These are phyloP conservation scores for Drosophila sulfurigaster DNA, from an alignment of 1,140 invertebrate genomes.

Conservation along the genomic window DNA sequence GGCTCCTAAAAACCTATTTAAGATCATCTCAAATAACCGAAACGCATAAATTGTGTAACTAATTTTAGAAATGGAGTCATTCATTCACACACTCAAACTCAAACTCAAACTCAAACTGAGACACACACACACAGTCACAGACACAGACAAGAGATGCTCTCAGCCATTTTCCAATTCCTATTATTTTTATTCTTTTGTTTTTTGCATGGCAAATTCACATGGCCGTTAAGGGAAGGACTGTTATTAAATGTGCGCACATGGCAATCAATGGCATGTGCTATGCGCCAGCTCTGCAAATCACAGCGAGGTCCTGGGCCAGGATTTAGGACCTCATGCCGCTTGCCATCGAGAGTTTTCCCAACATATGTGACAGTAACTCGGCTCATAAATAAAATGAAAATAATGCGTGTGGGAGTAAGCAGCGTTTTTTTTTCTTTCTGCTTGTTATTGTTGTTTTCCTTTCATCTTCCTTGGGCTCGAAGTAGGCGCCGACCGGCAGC, in stretches of 20 bases:
- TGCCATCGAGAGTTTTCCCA: slow-evolving; percentile 31
- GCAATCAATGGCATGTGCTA: slow-evolving; percentile 56
- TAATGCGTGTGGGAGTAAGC: slow-evolving; percentile 45
- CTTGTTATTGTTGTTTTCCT: slow-evolving; percentile 25
- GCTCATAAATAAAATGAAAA: slow-evolving; percentile 53
- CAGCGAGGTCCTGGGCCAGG: slow-evolving; percentile 30
- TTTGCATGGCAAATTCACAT: slow-evolving; percentile 54
- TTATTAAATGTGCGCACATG: slow-evolving; percentile 37
- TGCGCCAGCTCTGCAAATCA: slow-evolving; percentile 53
- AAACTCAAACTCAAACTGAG: background rate
- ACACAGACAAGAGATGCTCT: background rate
- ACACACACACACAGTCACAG: background rate
- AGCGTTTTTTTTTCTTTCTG: background rate
- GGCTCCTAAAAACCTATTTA: slow-evolving; percentile 37
- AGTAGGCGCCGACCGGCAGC: slow-evolving; percentile 40
- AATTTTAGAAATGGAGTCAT: slow-evolving; percentile 33
- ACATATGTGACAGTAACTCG: slow-evolving; percentile 44
- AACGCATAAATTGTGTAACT: slow-evolving; percentile 45
- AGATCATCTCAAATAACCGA: slow-evolving; percentile 42
- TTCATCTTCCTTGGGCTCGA: slow-evolving; percentile 34
- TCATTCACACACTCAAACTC: background rate
- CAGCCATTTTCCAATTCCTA: slow-evolving; percentile 7
- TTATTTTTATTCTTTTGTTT: slow-evolving; percentile 28
- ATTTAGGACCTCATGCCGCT: slow-evolving; percentile 45
- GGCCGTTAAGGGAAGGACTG: slow-evolving; percentile 43